Evolutionary conservation across 2,888 invertebrate genomes (phyloP).

Genomic region (Griposia aprilina): DNA sequence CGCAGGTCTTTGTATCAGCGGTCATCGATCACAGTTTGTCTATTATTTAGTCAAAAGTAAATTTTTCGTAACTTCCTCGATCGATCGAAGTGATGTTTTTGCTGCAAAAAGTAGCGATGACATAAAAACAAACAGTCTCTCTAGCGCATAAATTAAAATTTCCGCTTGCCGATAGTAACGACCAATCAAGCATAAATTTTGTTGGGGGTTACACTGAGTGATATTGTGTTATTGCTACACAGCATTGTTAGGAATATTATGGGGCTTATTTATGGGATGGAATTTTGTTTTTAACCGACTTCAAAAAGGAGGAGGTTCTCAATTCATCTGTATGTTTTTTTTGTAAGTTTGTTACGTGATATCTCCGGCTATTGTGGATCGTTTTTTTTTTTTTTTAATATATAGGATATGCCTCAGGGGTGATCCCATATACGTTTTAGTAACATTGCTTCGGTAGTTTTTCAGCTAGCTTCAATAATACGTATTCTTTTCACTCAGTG

Average conservation of each 20-base stretch:
- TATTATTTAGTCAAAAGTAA: slow-evolving; percentile 72
- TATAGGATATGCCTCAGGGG: too few relatives aligned
- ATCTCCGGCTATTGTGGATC: too few relatives aligned
- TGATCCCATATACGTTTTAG: too few relatives aligned
- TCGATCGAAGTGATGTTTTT: slow-evolving; percentile 80
- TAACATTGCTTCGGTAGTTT: too few relatives aligned
- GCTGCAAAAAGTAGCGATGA: slow-evolving; percentile 81
- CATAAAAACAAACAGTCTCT: slow-evolving; percentile 89
- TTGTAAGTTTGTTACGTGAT: too few relatives aligned
- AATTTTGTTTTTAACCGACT: neutral
- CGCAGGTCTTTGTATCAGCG: slow-evolving; percentile 63
- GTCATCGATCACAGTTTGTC: slow-evolving; percentile 71
- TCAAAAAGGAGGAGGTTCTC: too few relatives aligned
- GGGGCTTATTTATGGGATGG: slow-evolving; percentile 54
- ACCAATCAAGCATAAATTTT: slow-evolving; percentile 87
- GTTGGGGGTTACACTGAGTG: slow-evolving; percentile 80
- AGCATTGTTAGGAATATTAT: slow-evolving; percentile 54
- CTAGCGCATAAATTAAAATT: slow-evolving; percentile 89
- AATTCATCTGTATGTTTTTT: too few relatives aligned
- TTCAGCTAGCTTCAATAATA: too few relatives aligned
- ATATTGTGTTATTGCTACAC: slow-evolving; percentile 74
- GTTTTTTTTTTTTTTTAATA: too few relatives aligned
- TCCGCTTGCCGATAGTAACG: slow-evolving; percentile 86
- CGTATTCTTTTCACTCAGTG: too few relatives aligned
- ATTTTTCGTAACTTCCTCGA: slow-evolving; percentile 84